Conservation (phyloP, 2,888 invertebrate species). For the Eugnorisma glareosa region DNA sequence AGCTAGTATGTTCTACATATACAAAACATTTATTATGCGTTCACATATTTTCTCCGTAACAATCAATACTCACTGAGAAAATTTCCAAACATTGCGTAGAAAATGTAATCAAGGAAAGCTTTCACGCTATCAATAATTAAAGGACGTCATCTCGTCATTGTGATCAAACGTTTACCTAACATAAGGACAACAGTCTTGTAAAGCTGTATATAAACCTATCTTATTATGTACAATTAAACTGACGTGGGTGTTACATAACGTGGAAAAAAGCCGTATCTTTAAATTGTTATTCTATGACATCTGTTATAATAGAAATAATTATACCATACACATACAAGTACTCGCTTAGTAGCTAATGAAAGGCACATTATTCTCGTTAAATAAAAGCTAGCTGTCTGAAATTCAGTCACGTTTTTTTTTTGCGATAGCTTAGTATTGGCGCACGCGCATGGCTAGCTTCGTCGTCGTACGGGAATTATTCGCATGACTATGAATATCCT, state of each 20-base stretch:
- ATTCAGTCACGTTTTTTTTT: conserved; percentile 36
- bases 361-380: conserved; percentile 77
- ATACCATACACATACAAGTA: conserved; percentile 61
- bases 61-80: conserved; percentile 38
- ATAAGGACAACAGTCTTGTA: conserved; percentile 83
- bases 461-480: conserved; percentile 37
- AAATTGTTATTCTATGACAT: conserved; percentile 48
- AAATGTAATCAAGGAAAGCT: conserved; percentile 52
- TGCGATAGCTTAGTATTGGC: conserved; percentile 15
- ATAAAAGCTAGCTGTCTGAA: conserved; percentile 53
- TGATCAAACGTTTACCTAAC: conserved; percentile 74
- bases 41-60: conserved; percentile 42
- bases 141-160: conserved; percentile 61
- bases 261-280: conserved; percentile 65
- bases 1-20: conserved; percentile 51
- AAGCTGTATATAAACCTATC: conserved; percentile 70
- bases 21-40: conserved; percentile 65
- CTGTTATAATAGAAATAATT: conserved; percentile 49
- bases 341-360: conserved; percentile 76
- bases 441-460: conserved; percentile 17
- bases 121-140: conserved; percentile 34
- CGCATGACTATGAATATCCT: conserved; percentile 50
- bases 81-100: conserved; percentile 42
- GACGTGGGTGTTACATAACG: conserved; percentile 57
- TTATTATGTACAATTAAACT: conserved; percentile 67